Conservation (phyloP, 2,113 vertebrate species). For the Pseudorectes ferrugineus region DNA sequence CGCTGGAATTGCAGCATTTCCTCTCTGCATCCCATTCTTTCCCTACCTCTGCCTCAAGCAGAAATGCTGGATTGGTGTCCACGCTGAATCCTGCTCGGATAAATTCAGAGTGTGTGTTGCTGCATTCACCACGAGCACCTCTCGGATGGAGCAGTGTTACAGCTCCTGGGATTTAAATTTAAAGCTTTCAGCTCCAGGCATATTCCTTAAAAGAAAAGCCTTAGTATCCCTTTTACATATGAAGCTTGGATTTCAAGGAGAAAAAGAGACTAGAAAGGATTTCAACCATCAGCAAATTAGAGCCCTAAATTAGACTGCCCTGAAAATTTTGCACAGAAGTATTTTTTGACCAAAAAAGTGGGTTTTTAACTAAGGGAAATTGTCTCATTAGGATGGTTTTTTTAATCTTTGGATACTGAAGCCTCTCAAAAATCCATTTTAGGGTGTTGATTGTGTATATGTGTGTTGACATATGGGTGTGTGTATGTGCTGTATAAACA, state of each 20-base stretch:
- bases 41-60: not conserved
- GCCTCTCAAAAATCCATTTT: not conserved
- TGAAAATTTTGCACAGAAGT: not conserved
- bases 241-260: not conserved
- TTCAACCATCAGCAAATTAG: not conserved
- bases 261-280: not conserved
- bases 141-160: not conserved
- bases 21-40: not conserved
- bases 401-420: not conserved
- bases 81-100: fast-evolving
- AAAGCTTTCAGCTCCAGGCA: not conserved
- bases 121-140: not conserved
- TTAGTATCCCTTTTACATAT: not conserved
- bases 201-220: not conserved
- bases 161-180: not conserved
- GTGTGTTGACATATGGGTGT: not conserved
- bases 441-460: not conserved
- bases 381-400: not conserved
- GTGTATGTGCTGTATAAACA: not conserved
- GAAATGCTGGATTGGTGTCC: not conserved
- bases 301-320: not conserved
- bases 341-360: not conserved
- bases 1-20: not conserved
- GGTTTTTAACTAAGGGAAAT: not conserved
- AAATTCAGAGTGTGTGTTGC: not conserved